Evolutionary conservation across 2,888 invertebrate genomes (phyloP).

Genomic region (Agriopis aurantiaria): DNA sequence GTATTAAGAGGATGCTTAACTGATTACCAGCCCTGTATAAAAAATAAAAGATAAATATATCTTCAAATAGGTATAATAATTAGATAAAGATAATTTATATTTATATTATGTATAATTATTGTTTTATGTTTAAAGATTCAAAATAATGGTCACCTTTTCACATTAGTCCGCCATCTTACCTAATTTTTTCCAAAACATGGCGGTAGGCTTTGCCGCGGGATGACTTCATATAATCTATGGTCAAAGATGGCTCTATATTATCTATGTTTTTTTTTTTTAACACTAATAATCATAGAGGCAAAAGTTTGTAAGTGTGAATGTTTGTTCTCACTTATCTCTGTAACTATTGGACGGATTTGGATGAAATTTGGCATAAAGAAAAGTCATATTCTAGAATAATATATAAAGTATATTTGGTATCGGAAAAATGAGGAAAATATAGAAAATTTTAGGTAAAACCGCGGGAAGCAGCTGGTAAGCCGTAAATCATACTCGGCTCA

Average conservation of each 20-base stretch:
- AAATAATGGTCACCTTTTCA: constrained; percentile 54
- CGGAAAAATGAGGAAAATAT: not conserved
- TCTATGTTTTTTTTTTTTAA: constrained; percentile 63
- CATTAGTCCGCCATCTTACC: constrained; percentile 72
- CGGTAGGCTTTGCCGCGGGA: constrained; percentile 66
- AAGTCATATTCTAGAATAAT: not conserved
- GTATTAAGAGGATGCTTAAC: too few relatives aligned
- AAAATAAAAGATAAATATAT: too few relatives aligned
- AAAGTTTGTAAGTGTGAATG: not conserved
- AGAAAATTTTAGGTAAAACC: not conserved
- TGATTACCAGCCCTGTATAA: too few relatives aligned
- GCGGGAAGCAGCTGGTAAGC: not conserved
- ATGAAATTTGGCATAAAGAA: not conserved
- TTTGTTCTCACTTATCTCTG: not conserved
- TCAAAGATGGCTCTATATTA: constrained; percentile 81
- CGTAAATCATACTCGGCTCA: constrained; percentile 54
- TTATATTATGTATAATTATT: too few relatives aligned
- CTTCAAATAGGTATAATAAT: too few relatives aligned
- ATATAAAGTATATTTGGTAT: not conserved
- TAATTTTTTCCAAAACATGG: constrained; percentile 68
- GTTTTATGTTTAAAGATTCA: not conserved
- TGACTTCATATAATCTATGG: constrained; percentile 83
- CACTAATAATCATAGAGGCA: constrained; percentile 8
- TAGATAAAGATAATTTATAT: too few relatives aligned
- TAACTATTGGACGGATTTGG: not conserved